Conservation (phyloP, 1,140 invertebrate genomes). For the Nebria ingens region DNA sequence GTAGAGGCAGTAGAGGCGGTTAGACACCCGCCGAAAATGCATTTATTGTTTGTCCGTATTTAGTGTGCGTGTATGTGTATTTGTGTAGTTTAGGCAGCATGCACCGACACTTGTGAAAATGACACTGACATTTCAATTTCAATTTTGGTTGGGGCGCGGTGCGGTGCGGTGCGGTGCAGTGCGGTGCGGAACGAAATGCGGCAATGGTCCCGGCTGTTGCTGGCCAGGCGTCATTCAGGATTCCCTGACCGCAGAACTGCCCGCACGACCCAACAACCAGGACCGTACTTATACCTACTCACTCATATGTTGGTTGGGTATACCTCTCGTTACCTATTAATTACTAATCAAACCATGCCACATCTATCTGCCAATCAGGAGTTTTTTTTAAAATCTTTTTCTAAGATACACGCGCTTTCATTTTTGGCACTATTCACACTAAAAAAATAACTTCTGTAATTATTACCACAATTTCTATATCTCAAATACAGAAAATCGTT, state of each 20-base stretch:
- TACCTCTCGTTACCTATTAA: no score
- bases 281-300: background rate
- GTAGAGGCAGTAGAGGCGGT: no score
- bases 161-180: background rate
- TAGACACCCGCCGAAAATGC: background rate
- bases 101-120: conserved; percentile 10
- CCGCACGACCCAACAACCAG: background rate
- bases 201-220: conserved; percentile 3
- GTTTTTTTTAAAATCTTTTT: no score
- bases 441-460: no score
- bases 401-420: no score
- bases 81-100: background rate
- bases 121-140: conserved; percentile 13
- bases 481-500: no score
- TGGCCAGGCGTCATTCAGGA: background rate
- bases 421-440: no score
- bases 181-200: background rate
- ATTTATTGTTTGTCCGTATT: no score
- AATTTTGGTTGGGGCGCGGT: conserved; percentile 8
- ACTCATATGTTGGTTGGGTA: no score
- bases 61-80: background rate
- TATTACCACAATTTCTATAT: no score
- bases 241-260: background rate
- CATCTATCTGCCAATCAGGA: no score
- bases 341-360: no score